Base-by-base conservation (phyloP, 2,888 invertebrate species). In the Heliconius erato region DNA sequence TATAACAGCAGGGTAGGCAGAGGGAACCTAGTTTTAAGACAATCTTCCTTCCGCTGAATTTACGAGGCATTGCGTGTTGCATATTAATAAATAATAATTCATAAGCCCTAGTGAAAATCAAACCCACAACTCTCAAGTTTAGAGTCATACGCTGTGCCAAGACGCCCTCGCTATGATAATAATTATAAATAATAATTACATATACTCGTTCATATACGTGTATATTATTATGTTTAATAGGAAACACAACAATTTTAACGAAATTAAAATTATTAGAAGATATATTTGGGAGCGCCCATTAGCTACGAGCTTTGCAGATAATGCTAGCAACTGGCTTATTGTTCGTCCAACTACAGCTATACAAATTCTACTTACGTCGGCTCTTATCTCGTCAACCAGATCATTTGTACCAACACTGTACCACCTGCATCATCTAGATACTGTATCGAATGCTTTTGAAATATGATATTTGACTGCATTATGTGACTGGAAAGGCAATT, bases 321-420 rank as follows among this genome's bases (percentile, higher is more conserved):
- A 93, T 92, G 88, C 91, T 87, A 88, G 88, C 88, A 88, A 88
- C 88, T 88, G 91, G 91, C 91, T 91, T 93, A 93, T 94, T 94
- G 93, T 94, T 91, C 90, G 87, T 85, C 85, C 89, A 92, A 93
- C 94, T 93, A 94, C 92, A 54, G 23, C 23, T 54, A 23, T 54
- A 54, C 54, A 54, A 23, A 54, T 23, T 90, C 90, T 91, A 91
- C 92, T 93, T 92, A 93, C 90, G 89, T 83, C 88, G 88, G 89
- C 89, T 91, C 92, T 93, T 94, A 94, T 94, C 94, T 92, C 92
- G 89, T 87, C 85, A n/a, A 19, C 6, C 59, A 67, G 74, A 74
- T 80, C 54, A 19, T 19, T 54, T 54, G 54, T 54, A 49, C 16
- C 16, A 87, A 88, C 84, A 85, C 87, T 87, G 86, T 88, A 88